These are phyloP conservation scores for Hoplodrina ambigua DNA, from an alignment of 2,888 invertebrate species.

Conservation along the genomic window DNA sequence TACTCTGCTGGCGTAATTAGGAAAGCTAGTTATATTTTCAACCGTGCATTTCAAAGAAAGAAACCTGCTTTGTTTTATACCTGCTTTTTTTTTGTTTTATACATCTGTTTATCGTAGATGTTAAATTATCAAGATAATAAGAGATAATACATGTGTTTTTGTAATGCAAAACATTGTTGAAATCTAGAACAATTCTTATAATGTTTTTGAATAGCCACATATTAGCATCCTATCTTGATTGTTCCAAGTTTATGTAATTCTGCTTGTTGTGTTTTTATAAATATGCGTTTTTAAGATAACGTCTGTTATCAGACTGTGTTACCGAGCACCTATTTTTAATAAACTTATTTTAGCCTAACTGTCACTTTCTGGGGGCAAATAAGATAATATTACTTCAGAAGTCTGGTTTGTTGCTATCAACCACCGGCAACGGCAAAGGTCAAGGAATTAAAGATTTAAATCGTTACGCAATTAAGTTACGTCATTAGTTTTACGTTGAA, in stretches of 20 bases:
- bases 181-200: background rate
- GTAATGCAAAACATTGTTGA: slow-evolving; percentile 2
- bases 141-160: background rate
- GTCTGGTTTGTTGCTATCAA: no score
- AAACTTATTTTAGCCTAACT: background rate
- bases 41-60: no score
- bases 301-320: background rate
- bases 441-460: background rate
- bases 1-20: background rate
- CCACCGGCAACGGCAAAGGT: no score
- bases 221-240: slow-evolving; percentile 9
- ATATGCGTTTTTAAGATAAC: no score
- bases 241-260: background rate
- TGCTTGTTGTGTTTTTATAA: no score
- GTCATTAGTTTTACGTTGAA: background rate
- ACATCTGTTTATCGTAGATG: no score
- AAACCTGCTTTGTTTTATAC: no score
- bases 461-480: no score
- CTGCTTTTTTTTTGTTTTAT: no score
- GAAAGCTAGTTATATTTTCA: no score
- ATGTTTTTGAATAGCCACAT: slow-evolving; percentile 8
- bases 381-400: no score
- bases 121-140: no score
- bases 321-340: background rate
- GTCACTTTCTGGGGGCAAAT: background rate